Base-by-base conservation (phyloP, 2,888 invertebrate species). In the Amiota minor region DNA sequence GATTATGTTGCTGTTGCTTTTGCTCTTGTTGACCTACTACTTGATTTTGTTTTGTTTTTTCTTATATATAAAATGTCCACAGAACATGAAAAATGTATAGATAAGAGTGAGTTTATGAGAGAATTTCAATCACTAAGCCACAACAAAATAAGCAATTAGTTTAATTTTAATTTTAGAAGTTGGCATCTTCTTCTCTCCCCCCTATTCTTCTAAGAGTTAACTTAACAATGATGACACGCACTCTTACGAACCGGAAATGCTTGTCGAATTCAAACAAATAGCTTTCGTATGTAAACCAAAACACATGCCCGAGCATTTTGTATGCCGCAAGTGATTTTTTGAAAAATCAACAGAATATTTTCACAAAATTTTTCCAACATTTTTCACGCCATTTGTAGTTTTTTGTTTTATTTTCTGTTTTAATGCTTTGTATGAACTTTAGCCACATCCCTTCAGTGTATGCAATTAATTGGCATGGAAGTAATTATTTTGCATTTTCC, bases 261-360 rank as follows among this genome's bases (percentile, higher is more conserved):
- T 76, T 80, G 83, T 83, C 85, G 83, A 85, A 84, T 85, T 83
- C 82, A 76, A 81, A 81, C 84, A 84, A 85, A 85, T 84, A 84
- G 80, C 82, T 75, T 65, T 82, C 83, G 82, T 81, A 84, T 84
- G 85, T 84, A 81, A 65, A 47, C 35, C 20, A 50, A n/a, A n/a
- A 68, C 67, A 50, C 23, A 50, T 50, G 50, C 50, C 18, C 20
- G 20, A 23, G 67, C 67, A n/a, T 68, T 68, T 50, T 50, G 47
- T 53, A 20, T 35, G 67, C 67, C 53, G 14, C 50, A 23, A 16
- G 62, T 18, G 23, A n/a, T 12, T 62, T 18, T 59, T 18, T 20
- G 20, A 59, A 16, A 20, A 59, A n/a, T 9, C 16, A 20, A 12
- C 18, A 65, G n/a, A 47, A 49, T 18, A n/a, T 65, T 65, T 65